Percentiles rank a stretch among this genome's conserved stretches.
Conservation (phyloP, 1,140 invertebrate species). For the Caenorhabditis latens region DNA sequence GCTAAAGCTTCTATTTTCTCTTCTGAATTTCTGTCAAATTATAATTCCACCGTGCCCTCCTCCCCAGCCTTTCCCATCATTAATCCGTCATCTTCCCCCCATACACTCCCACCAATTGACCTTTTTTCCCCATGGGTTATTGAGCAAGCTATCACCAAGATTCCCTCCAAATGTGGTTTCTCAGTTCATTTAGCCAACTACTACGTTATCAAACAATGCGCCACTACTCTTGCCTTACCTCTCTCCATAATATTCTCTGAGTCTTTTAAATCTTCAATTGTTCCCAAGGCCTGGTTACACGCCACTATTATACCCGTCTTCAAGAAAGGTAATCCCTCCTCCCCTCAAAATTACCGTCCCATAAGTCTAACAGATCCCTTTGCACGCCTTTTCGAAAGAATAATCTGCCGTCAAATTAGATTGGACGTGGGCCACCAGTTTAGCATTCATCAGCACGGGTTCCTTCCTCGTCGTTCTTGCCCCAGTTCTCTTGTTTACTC, state of each 20-base stretch:
- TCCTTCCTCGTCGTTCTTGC: neutral
- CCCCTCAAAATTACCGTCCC: neutral
- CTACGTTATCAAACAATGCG: neutral
- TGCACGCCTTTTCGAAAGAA: neutral
- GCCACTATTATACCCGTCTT: neutral
- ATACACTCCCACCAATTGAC: neutral
- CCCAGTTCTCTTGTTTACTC: neutral
- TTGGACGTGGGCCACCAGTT: neutral
- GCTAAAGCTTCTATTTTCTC: too few species aligned
- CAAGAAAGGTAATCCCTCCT: neutral
- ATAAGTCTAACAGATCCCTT: neutral
- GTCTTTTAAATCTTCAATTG: neutral
- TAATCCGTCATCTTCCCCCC: neutral
- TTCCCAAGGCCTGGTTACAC: neutral
- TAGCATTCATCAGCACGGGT: neutral
- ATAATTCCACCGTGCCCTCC: too few species aligned
- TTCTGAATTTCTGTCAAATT: too few species aligned
- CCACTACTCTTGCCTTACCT: neutral
- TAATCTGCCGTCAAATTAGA: neutral
- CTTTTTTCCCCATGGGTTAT: neutral
- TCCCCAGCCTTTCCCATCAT: neutral
- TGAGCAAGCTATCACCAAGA: neutral
- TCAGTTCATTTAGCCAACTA: neutral
- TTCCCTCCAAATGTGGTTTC: neutral
- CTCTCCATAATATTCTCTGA: neutral